Evolutionary conservation across 1,140 invertebrate genomes (phyloP), one percentile per base, ranked within the genome.

Genomic region (Macrotrachela quadricornifera): DNA sequence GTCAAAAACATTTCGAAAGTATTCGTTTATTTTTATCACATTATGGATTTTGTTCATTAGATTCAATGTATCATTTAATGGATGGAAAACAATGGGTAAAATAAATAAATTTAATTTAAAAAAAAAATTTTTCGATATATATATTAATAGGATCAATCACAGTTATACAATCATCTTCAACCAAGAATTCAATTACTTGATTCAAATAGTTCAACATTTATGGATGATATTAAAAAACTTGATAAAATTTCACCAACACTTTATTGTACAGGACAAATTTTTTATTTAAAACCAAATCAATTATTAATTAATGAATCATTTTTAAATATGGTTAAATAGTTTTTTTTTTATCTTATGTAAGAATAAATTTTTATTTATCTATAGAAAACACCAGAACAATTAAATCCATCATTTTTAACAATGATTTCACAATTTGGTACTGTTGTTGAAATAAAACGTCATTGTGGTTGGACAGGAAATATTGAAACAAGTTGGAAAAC

Each of bases 11-110:
- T 30, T 30, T 30, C 21, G 21, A 30, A 30, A 40, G 40, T 18
- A 90, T 88, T 0, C 74, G 90, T 55, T 67, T 95, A 0, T 88
- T 95, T 66, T 71, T 95, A 1, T 87, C 85, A 14, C 85, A 95
- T 67, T 87, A 94, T 68, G 87, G 87, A 8, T 83, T 90, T 61
- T 71, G 92, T 1, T 80, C 81, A 57, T 75, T 85, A 14, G 81
- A 85, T 53, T 74, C 68, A 13, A 70, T 55, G 71, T 46, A 47
- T 45, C 14, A 45, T 38, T 17, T 46, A 14, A 40, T 50, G 16
- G 9, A 13, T 38, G 15, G 21, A 8, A 12, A 17, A n/a, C n/a
- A n/a, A 15, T 15, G 36, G n/a, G n/a, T 9, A 10, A 15, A n/a
- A 40, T 41, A 8, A 40, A n/a, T 8, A 38, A 38, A n/a, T 50